phyloP scores from a whole-genome alignment of 2,113 vertebrate species.

The Ursus arctos region DNA sequence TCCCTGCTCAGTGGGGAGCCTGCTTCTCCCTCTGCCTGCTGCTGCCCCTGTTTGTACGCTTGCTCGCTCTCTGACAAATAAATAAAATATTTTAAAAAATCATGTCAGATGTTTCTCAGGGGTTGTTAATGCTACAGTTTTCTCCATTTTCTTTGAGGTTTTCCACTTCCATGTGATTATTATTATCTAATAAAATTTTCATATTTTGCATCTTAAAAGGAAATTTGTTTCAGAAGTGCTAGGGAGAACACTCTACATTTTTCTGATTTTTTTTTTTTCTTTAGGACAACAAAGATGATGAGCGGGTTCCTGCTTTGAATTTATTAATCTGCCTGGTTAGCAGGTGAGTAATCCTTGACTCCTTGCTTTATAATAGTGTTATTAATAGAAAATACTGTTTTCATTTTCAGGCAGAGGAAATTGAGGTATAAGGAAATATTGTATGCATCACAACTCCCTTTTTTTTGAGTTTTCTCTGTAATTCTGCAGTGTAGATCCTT shows the following conservation, averaged over 20 bases:
- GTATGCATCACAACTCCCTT: not conserved
- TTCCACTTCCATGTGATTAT: not conserved
- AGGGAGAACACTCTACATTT: not conserved
- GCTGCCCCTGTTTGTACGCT: too few species aligned
- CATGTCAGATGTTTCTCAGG: not conserved
- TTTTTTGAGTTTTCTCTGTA: not conserved
- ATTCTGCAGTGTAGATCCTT: not conserved
- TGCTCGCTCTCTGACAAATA: too few species aligned
- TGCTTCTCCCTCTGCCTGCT: too few species aligned
- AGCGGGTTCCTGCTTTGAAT: constrained; percentile 95
- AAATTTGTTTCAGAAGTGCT: constrained; percentile 38
- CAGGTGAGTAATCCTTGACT: constrained; percentile 88
- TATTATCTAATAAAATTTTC: not conserved
- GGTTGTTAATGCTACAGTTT: not conserved
- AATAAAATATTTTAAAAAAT: not conserved
- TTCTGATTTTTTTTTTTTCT: constrained; percentile 57
- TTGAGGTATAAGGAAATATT: not conserved
- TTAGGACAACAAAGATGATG: constrained; percentile 94
- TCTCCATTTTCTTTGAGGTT: not conserved
- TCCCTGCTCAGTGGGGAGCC: too few species aligned
- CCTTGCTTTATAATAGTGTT: constrained; percentile 30
- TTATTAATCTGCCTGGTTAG: constrained; percentile 98
- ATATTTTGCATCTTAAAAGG: constrained; percentile 31
- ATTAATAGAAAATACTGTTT: not conserved
- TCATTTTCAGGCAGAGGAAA: not conserved